Evolutionary conservation across 1,140 invertebrate species (phyloP).

Genomic region (Ceratina australensis): DNA sequence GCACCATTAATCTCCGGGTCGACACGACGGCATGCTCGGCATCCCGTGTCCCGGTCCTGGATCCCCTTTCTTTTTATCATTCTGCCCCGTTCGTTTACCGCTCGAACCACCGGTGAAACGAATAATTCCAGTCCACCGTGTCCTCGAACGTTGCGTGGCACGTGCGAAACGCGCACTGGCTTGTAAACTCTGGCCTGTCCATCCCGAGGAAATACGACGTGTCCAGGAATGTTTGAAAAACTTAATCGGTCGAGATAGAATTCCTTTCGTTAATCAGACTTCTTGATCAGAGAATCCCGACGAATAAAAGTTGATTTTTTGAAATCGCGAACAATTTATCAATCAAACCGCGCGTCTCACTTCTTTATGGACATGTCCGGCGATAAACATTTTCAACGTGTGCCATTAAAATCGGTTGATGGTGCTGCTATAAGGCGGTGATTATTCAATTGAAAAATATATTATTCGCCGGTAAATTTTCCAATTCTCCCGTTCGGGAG

Average conservation of each 20-base stretch:
- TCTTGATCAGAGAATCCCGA: not conserved
- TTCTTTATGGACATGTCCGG: not conserved
- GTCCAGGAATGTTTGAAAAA: constrained; percentile 12
- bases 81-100: constrained; percentile 26
- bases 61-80: not conserved
- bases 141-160: constrained; percentile 49
- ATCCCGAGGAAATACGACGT: constrained; percentile 7
- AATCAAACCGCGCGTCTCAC: too few species aligned
- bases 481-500: not conserved
- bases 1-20: constrained; percentile 76
- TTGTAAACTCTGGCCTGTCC: constrained; percentile 9
- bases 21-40: constrained; percentile 71
- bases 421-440: too few species aligned
- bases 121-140: constrained; percentile 40
- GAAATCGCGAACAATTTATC: too few species aligned
- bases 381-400: not conserved
- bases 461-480: not conserved
- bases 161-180: constrained; percentile 46
- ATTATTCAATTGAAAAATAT: not conserved
- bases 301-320: too few species aligned
- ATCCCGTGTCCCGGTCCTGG: constrained; percentile 64
- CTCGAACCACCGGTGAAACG: constrained; percentile 30
- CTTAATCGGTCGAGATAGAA: constrained; percentile 7
- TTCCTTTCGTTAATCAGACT: not conserved
- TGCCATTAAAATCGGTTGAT: not conserved